Percentiles rank a stretch among this genome's conserved stretches.
These are phyloP conservation scores for Pogonognathellus flavescens DNA, from an alignment of 1,140 invertebrate genomes.

Conservation along the genomic window DNA sequence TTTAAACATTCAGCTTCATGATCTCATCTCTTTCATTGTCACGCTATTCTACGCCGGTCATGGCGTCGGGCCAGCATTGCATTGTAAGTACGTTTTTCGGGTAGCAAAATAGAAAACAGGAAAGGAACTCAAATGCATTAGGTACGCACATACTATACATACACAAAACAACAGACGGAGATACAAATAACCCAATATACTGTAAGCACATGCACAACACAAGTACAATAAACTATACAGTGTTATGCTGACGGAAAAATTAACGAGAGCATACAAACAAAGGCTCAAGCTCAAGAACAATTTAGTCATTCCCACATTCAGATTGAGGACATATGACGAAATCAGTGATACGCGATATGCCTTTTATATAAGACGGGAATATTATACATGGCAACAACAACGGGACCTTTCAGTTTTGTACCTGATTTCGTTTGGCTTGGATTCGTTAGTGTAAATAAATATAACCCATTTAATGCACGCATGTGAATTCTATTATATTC, in stretches of 20 bases:
- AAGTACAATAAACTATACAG: not conserved
- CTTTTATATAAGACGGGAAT: not conserved
- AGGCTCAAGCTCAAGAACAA: slow-evolving; percentile 41
- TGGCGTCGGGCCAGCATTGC: slow-evolving; percentile 36
- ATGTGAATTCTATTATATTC: slow-evolving; percentile 26
- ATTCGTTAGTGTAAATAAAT: slow-evolving; percentile 25
- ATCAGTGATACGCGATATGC: not conserved
- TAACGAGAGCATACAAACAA: slow-evolving; percentile 37
- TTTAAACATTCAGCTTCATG: slow-evolving; percentile 19
- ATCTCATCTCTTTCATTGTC: slow-evolving; percentile 48
- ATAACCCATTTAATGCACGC: slow-evolving; percentile 26
- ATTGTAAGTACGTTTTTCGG: slow-evolving; percentile 5
- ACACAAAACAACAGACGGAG: not conserved
- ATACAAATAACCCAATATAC: not conserved
- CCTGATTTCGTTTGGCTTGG: slow-evolving; percentile 11
- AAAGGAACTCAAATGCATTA: not conserved
- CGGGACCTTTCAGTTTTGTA: not conserved
- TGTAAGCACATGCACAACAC: slow-evolving; percentile 13
- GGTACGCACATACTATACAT: no score
- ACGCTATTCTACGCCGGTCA: slow-evolving; percentile 28
- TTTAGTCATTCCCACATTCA: slow-evolving; percentile 37
- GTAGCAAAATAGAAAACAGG: slow-evolving; percentile 33
- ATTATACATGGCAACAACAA: not conserved
- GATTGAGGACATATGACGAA: not conserved
- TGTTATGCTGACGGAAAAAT: slow-evolving; percentile 22